Percentiles rank a stretch among this genome's conserved stretches.
These are phyloP conservation scores for Diaperis boleti DNA, from an alignment of 2,888 invertebrate species.

Conservation along the genomic window DNA sequence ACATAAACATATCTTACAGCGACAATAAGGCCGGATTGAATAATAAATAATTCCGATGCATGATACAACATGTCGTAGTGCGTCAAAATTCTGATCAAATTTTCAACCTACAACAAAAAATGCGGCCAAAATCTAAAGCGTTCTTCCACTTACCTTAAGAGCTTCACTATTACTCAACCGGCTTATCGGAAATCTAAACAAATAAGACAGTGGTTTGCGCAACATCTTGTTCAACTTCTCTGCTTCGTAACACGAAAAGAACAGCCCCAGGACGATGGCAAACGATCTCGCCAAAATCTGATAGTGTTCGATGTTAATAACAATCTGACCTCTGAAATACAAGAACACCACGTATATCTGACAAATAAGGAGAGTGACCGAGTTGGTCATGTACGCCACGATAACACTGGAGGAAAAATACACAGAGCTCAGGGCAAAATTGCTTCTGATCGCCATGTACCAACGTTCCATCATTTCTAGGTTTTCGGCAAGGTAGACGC, in stretches of 20 bases:
- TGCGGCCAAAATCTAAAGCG: too few relatives aligned
- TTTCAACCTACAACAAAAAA: too few relatives aligned
- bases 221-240: conserved; percentile 3
- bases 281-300: conserved; percentile 1
- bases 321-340: conserved; percentile 1
- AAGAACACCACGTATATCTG: neutral
- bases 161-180: neutral
- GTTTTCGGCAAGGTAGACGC: neutral
- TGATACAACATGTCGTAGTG: too few relatives aligned
- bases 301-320: neutral
- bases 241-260: neutral
- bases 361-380: conserved; percentile 1
- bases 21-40: too few relatives aligned
- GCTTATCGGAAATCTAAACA: conserved; percentile 7
- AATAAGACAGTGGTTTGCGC: neutral
- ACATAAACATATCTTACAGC: too few relatives aligned
- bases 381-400: neutral
- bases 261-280: neutral
- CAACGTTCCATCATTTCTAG: neutral
- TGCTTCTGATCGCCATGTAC: conserved; percentile 8
- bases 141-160: neutral
- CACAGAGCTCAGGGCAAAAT: neutral
- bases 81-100: too few relatives aligned
- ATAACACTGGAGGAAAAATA: conserved; percentile 5
- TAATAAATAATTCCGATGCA: too few relatives aligned